phyloP scores from a whole-genome alignment of 2,113 vertebrate genomes.

The Parotia lawesii region DNA sequence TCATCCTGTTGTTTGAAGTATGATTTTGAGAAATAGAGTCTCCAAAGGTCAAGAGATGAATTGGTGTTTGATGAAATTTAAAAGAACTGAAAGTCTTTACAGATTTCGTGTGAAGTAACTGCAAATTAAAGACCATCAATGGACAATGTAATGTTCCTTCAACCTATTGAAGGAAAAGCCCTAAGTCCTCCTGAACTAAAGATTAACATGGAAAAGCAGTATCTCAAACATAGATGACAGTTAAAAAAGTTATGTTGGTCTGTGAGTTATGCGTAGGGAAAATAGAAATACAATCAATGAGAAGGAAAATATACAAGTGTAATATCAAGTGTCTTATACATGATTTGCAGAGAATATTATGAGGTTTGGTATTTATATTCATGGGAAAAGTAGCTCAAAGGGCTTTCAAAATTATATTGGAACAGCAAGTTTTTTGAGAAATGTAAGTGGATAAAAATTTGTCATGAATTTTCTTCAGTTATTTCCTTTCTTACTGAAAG shows the following conservation, averaged over 20 bases:
- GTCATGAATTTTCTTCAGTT: neutral
- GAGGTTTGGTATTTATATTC: neutral
- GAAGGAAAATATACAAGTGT: neutral
- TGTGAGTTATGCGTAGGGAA: neutral
- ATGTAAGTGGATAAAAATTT: neutral
- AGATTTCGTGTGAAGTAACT: neutral
- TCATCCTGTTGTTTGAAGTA: neutral
- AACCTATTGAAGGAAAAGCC: neutral
- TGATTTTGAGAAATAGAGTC: neutral
- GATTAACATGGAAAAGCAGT: neutral
- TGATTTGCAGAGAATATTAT: neutral
- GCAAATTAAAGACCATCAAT: neutral
- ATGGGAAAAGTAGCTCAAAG: neutral
- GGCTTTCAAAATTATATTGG: neutral
- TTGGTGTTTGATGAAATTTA: neutral
- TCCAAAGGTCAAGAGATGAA: neutral
- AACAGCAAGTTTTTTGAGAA: neutral
- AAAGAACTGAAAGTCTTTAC: neutral
- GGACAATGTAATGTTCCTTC: neutral
- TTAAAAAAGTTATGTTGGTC: neutral
- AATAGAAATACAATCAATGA: neutral
- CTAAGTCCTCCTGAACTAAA: neutral
- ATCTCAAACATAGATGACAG: neutral
- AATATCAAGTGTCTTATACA: neutral
- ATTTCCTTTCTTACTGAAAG: neutral